phyloP scores from a whole-genome alignment of 2,113 vertebrate species.

The Odontophorus gujanensis region DNA sequence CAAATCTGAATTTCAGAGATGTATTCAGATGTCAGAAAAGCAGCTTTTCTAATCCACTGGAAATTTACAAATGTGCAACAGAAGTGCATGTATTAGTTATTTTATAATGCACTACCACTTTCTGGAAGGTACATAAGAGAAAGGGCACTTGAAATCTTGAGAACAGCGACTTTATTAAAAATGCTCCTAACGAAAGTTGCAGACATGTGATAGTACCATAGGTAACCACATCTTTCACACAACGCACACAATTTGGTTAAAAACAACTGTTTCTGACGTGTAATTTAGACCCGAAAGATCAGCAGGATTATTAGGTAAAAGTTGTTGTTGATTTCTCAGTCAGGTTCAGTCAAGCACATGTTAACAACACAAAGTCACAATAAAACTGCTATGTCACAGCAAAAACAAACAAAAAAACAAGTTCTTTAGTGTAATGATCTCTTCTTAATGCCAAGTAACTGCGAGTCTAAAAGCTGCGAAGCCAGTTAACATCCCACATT shows the following conservation, averaged over 20 bases:
- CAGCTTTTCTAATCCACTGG: neutral
- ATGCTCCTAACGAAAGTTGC: neutral
- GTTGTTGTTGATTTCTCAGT: neutral
- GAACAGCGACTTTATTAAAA: neutral
- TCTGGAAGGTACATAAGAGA: neutral
- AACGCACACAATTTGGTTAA: neutral
- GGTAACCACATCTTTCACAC: neutral
- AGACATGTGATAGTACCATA: neutral
- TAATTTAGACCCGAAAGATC: neutral
- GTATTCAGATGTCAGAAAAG: neutral
- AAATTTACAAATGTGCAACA: neutral
- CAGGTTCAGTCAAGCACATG: neutral
- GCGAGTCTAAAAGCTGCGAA: neutral
- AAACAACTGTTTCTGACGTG: neutral
- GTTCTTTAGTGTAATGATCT: neutral
- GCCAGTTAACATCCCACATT: neutral
- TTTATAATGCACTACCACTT: neutral
- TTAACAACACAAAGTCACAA: neutral
- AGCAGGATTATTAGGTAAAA: neutral
- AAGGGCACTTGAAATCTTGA: neutral
- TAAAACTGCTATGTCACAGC: neutral
- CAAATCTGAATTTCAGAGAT: neutral
- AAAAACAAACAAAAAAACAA: neutral
- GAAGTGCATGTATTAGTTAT: neutral
- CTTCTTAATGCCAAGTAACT: neutral